Percentiles rank a stretch among this genome's conserved stretches.
phyloP scores from a whole-genome alignment of 2,113 vertebrate genomes.

The Eolophus roseicapilla region DNA sequence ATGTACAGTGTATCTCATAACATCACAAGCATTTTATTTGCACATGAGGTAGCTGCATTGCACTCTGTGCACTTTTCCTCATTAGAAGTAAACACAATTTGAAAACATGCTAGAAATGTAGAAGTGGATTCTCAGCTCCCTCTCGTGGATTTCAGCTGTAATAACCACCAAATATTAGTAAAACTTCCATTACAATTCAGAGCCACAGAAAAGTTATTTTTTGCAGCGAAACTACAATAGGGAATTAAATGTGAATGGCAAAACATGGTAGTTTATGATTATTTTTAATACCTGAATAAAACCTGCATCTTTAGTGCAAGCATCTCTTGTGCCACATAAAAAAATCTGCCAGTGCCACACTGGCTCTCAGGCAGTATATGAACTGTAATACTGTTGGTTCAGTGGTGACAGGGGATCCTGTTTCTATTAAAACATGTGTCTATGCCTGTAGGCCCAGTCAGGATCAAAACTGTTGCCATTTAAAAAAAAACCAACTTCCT shows the following conservation, averaged over 20 bases:
- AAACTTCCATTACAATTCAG: background rate
- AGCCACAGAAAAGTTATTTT: background rate
- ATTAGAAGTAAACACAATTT: background rate
- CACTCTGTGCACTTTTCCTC: background rate
- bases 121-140: constrained; percentile 10
- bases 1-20: background rate
- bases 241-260: background rate
- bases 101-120: background rate
- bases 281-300: background rate
- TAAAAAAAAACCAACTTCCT: background rate
- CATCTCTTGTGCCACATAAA: background rate
- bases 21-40: background rate
- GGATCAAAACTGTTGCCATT: background rate
- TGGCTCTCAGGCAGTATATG: background rate
- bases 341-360: background rate
- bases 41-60: background rate
- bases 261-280: background rate
- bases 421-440: background rate
- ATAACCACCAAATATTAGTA: background rate
- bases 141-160: constrained; percentile 10
- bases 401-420: background rate
- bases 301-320: background rate
- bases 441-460: background rate
- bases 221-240: background rate
- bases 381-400: background rate